Percentiles rank a stretch among this genome's conserved stretches.
These are phyloP conservation scores for Sinocyclocheilus anophthalmus DNA, from an alignment of 2,113 vertebrate genomes.

Conservation along the genomic window DNA sequence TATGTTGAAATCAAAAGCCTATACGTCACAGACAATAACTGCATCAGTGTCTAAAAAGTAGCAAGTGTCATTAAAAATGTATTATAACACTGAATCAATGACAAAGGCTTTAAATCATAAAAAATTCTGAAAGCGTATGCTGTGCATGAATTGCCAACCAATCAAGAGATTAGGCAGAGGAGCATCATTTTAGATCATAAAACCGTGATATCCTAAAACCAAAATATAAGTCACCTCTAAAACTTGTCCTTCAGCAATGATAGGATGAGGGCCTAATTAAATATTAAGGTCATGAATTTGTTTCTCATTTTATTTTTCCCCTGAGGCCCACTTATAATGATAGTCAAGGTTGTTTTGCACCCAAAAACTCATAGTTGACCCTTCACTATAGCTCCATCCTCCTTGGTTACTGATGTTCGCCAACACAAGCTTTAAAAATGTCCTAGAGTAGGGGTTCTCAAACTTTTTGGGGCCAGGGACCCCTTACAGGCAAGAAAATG, in stretches of 20 bases:
- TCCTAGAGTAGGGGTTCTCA: too few relatives aligned
- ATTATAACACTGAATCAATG: background rate
- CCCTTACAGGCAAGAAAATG: too few relatives aligned
- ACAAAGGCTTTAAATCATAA: slow-evolving; percentile 7
- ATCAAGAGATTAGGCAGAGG: slow-evolving; percentile 29
- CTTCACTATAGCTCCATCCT: background rate
- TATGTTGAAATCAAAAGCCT: background rate
- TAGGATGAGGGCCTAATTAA: background rate
- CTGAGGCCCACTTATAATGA: background rate
- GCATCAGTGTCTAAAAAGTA: background rate
- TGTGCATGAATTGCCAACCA: slow-evolving; percentile 29
- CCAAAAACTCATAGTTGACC: background rate
- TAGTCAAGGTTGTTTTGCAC: slow-evolving; percentile 15
- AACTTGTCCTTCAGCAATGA: background rate
- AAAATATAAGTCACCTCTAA: background rate
- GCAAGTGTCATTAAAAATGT: slow-evolving; percentile 3
- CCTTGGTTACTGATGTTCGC: background rate
- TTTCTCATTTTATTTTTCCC: background rate
- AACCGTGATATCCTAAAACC: background rate
- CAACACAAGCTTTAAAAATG: background rate
- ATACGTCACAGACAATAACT: background rate
- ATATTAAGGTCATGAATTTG: slow-evolving; percentile 6
- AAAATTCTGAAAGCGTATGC: background rate
- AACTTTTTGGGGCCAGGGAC: too few relatives aligned
- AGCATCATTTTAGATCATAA: slow-evolving; percentile 26